Evolutionary conservation across 2,888 invertebrate species (phyloP).

Genomic region (Carcina quercana): DNA sequence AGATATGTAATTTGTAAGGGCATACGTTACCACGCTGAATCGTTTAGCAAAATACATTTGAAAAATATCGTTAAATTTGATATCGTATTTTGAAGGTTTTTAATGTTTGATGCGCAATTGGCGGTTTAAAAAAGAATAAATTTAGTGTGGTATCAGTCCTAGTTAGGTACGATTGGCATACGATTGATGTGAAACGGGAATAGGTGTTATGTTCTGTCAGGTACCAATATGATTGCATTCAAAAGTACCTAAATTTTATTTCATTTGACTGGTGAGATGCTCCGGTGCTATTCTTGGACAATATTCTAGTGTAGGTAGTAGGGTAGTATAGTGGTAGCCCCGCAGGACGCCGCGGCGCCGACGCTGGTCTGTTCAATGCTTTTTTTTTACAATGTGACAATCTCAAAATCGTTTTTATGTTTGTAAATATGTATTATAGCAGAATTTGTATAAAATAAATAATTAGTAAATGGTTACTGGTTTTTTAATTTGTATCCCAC

Average conservation of each 20-base stretch:
- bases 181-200: too few species aligned
- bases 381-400: conserved; percentile 62
- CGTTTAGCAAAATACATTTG: too few species aligned
- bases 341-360: conserved; percentile 25
- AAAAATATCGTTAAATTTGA: too few species aligned
- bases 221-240: not conserved
- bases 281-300: conserved; percentile 10
- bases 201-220: not conserved
- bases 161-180: too few species aligned
- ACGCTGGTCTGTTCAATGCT: conserved; percentile 51
- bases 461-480: conserved; percentile 1
- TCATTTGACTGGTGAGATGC: too few species aligned
- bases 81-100: too few species aligned
- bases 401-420: conserved; percentile 66
- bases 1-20: too few species aligned
- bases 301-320: conserved; percentile 32
- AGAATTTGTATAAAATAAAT: conserved; percentile 68
- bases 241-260: too few species aligned
- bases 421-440: conserved; percentile 75
- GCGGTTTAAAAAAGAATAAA: too few species aligned
- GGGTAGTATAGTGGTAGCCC: conserved; percentile 19
- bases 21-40: too few species aligned
- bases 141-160: too few species aligned
- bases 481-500: not conserved
- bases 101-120: too few species aligned